Evolutionary conservation across 2,888 invertebrate genomes (phyloP).

Genomic region (Meteorus colon): DNA sequence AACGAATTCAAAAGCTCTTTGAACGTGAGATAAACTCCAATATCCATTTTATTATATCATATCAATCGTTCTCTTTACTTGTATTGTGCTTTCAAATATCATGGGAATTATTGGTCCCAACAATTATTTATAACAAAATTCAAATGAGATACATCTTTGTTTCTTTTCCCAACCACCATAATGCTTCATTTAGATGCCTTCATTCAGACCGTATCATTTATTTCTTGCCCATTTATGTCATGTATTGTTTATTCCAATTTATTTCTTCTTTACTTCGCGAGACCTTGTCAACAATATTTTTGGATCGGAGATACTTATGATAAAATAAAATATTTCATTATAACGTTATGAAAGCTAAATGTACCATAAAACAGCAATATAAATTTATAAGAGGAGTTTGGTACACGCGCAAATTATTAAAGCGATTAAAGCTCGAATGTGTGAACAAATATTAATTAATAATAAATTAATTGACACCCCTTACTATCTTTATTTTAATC

Average conservation of each 20-base stretch:
- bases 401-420: not conserved
- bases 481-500: too few relatives aligned
- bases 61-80: not conserved
- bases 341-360: not conserved
- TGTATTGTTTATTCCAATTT: too few relatives aligned
- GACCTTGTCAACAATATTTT: not conserved
- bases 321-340: too few relatives aligned
- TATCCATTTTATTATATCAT: not conserved
- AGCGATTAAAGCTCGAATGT: not conserved
- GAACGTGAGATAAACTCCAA: not conserved
- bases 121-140: too few relatives aligned
- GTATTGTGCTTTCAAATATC: not conserved
- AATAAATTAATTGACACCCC: too few relatives aligned
- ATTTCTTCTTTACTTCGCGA: not conserved
- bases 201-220: too few relatives aligned
- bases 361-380: conserved; percentile 23
- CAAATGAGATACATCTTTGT: too few relatives aligned
- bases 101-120: conserved; percentile 23
- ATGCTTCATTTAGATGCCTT: too few relatives aligned
- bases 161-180: too few relatives aligned
- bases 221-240: too few relatives aligned
- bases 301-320: not conserved
- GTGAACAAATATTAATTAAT: not conserved
- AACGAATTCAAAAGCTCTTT: not conserved
- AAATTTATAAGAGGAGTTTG: not conserved